Base-by-base conservation (phyloP, 2,797 vertebrate species). In the Spinus olivaceus region DNA sequence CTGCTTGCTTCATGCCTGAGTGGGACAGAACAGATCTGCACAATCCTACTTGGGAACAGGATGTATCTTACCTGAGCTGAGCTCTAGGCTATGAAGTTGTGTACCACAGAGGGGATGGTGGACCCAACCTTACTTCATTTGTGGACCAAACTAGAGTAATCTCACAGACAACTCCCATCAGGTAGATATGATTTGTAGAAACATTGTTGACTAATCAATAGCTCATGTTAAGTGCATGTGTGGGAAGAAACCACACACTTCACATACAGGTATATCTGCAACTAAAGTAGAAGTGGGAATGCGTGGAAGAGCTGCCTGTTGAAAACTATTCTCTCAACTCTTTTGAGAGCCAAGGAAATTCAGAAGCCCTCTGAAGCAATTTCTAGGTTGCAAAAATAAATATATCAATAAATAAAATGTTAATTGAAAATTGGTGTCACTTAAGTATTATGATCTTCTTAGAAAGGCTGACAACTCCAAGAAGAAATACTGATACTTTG, bases 371-470 rank as follows among this genome's bases (percentile, higher is more conserved):
- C 27, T 76, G 10, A 39, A 39, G 18, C 25, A 61, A n/a, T 78
- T 83, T 92, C 57, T 76, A 46, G 47, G 32, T 77, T 88, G 35
- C 33, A 91, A 92, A 96, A 90, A 50, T 54, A 86, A 94, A 88
- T 82, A 91, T 66, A 81, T 80, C 69, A 42, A 86, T 82, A 77
- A n/a, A 82, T 79, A 35, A 15, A 91, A 19, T 3, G 8, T 93
- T 95, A 77, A 78, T 56, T 86, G 64, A 86, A 96, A 96, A 95
- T 63, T 80, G 30, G 2, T 65, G 56, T 92, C 64, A 90, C 24
- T 94, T 92, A 96, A 90, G 53, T 74, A 66, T 69, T 78, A 49
- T 39, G 37, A 89, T 67, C 60, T 60, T 41, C 30, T 94, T 94
- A 90, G 42, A 93, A 97, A 81, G 35, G 27, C 39, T 94, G 66